Evolutionary conservation across 2,797 vertebrate genomes (phyloP).

Genomic region (Margarornis squamiger): DNA sequence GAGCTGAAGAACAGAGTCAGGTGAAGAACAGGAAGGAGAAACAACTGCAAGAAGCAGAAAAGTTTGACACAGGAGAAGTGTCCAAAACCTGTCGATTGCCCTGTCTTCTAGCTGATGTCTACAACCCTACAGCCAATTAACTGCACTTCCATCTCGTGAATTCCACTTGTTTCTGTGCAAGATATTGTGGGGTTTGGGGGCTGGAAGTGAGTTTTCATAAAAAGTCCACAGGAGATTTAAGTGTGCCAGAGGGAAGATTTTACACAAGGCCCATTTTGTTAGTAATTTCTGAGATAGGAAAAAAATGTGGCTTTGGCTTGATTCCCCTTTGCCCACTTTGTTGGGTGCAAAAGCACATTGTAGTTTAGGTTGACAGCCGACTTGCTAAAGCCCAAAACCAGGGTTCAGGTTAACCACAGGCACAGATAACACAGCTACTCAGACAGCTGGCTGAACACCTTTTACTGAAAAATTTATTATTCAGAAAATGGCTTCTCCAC

Average conservation of each 20-base stretch:
- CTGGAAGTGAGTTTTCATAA: not conserved
- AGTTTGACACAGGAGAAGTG: accelerated
- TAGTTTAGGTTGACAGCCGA: not conserved
- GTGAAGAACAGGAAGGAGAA: not conserved
- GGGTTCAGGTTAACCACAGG: not conserved
- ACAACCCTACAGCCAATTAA: not conserved
- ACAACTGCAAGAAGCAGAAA: not conserved
- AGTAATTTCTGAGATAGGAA: not conserved
- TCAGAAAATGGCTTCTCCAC: not conserved
- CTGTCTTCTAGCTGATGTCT: not conserved
- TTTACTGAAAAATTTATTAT: not conserved
- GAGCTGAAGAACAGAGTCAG: accelerated
- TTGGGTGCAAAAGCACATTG: not conserved
- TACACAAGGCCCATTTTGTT: accelerated
- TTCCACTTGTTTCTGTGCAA: not conserved
- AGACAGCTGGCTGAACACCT: not conserved
- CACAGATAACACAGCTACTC: not conserved
- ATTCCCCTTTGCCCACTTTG: not conserved
- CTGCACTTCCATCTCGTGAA: not conserved
- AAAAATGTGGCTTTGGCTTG: not conserved
- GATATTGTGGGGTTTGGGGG: not conserved
- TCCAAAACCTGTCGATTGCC: not conserved
- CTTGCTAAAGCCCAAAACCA: not conserved
- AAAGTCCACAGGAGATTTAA: not conserved
- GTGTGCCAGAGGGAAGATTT: not conserved